Evolutionary conservation across 2,797 vertebrate genomes (phyloP).

Genomic region (Poeciliopsis gracilis): DNA sequence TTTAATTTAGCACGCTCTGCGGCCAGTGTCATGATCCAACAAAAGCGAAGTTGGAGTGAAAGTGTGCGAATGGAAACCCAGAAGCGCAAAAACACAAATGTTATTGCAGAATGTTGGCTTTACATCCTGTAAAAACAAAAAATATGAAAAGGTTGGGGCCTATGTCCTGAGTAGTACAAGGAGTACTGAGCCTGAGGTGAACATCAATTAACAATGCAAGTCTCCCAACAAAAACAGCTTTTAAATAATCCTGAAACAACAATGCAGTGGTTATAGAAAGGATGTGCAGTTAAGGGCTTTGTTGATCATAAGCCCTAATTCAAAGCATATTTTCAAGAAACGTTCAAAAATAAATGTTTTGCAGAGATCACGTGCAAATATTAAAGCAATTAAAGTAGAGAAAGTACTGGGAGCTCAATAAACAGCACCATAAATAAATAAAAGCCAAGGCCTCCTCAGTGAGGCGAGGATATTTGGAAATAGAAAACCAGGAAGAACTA

Average conservation of each 20-base stretch:
- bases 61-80: conserved; percentile 16
- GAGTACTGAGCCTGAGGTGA: neutral
- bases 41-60: conserved; percentile 3
- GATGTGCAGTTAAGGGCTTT: neutral
- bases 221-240: conserved; percentile 1
- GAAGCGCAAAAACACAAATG: conserved; percentile 4
- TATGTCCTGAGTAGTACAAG: neutral
- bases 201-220: neutral
- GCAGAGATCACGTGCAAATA: conserved; percentile 3
- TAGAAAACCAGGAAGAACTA: conserved; percentile 48
- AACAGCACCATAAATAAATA: conserved; percentile 12
- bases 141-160: neutral
- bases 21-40: conserved; percentile 1
- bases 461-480: conserved; percentile 39
- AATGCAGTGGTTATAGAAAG: neutral
- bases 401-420: conserved; percentile 3
- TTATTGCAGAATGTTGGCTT: neutral
- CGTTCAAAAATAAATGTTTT: neutral
- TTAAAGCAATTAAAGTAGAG: conserved; percentile 1
- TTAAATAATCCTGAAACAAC: conserved; percentile 18
- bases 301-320: neutral
- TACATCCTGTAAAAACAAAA: conserved; percentile 2
- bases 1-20: neutral
- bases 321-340: neutral
- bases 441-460: conserved; percentile 17